Evolutionary conservation across 2,113 vertebrate species (phyloP).

Genomic region (Thamnaconus septentrionalis): DNA sequence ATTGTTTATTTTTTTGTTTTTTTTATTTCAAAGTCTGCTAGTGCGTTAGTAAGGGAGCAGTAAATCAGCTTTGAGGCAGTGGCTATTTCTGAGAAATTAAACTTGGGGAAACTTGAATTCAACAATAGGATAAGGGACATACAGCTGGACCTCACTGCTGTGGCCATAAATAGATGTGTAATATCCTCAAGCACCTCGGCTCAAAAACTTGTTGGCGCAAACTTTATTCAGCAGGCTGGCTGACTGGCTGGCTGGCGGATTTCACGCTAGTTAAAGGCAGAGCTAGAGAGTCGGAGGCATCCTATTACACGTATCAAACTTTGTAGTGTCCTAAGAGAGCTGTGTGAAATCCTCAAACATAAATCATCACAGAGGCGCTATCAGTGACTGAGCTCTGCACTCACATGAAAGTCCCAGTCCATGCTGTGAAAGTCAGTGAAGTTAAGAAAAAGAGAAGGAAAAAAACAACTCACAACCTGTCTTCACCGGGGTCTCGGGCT

Average conservation of each 20-base stretch:
- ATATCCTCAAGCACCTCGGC: slow-evolving; percentile 34
- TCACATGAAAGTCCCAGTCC: slow-evolving; percentile 53
- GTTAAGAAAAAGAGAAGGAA: background rate
- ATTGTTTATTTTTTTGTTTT: background rate
- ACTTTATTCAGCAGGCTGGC: slow-evolving; percentile 34
- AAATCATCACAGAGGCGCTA: slow-evolving; percentile 53
- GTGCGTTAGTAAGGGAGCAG: slow-evolving; percentile 15
- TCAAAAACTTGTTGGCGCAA: slow-evolving; percentile 43
- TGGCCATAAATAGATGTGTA: slow-evolving; percentile 51
- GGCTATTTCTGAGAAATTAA: slow-evolving; percentile 18
- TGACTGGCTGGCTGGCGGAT: slow-evolving; percentile 37
- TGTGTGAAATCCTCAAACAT: slow-evolving; percentile 58
- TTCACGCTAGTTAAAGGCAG: slow-evolving; percentile 51
- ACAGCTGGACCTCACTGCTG: slow-evolving; percentile 28
- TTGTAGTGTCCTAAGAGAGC: slow-evolving; percentile 59
- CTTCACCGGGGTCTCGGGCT: slow-evolving; percentile 30
- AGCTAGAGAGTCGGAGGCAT: slow-evolving; percentile 43
- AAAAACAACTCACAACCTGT: slow-evolving; percentile 49
- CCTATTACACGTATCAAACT: slow-evolving; percentile 53
- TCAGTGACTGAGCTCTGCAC: slow-evolving; percentile 45
- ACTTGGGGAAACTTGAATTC: slow-evolving; percentile 27
- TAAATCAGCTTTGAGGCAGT: slow-evolving; percentile 36
- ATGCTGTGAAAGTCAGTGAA: slow-evolving; percentile 42
- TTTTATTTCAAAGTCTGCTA: slow-evolving; percentile 13
- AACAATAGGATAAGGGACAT: slow-evolving; percentile 31